Evolutionary conservation across 2,888 invertebrate species (phyloP).

Genomic region (Caenorhabditis sulstoni): DNA sequence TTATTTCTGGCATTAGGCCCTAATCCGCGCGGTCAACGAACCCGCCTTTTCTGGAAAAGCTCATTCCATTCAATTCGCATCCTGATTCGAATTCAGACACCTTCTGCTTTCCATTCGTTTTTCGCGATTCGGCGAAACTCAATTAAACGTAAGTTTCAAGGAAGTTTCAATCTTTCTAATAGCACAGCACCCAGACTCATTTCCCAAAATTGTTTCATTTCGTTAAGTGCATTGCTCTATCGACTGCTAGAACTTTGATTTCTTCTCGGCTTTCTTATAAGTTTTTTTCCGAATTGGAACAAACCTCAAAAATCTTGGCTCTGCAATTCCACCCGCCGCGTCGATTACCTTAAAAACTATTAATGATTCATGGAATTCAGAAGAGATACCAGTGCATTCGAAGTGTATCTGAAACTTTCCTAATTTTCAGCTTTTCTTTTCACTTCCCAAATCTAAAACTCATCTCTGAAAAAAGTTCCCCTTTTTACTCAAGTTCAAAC

Average conservation of each 20-base stretch:
- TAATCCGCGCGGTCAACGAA: conserved; percentile 42
- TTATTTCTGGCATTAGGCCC: conserved; percentile 43
- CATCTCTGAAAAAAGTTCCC: not conserved
- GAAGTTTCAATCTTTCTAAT: not conserved
- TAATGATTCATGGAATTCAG: conserved; percentile 18
- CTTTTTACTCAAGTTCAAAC: not conserved
- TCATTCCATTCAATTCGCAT: too few relatives aligned
- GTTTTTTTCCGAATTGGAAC: too few relatives aligned
- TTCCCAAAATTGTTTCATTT: not conserved
- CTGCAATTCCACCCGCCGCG: not conserved
- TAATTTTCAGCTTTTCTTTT: too few relatives aligned
- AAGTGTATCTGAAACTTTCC: too few relatives aligned
- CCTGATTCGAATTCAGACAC: too few relatives aligned
- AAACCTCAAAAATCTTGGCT: not conserved
- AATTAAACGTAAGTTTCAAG: conserved; percentile 30
- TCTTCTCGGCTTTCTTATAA: not conserved
- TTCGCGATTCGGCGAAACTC: conserved; percentile 3
- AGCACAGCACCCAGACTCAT: too few relatives aligned
- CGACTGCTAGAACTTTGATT: conserved; percentile 2
- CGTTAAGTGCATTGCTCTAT: not conserved
- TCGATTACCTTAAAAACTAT: conserved; percentile 26
- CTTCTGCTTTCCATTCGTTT: not conserved
- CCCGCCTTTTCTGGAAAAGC: conserved; percentile 17
- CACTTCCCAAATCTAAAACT: not conserved
- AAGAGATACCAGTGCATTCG: conserved; percentile 2